phyloP scores from a whole-genome alignment of 2,797 vertebrate genomes.

The Phataginus tricuspis region DNA sequence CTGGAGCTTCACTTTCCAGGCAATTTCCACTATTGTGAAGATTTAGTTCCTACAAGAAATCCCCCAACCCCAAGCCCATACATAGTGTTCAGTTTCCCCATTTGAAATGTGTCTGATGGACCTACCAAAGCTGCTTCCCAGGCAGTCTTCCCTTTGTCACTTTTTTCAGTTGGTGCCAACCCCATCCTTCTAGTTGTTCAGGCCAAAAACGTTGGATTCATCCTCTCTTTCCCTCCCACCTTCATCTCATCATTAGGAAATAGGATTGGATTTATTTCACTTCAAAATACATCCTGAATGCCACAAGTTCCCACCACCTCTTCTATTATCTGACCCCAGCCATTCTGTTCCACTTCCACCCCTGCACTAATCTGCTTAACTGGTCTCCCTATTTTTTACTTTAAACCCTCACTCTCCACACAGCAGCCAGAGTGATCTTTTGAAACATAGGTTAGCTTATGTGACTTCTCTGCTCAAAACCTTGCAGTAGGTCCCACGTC shows the following conservation, averaged over 20 bases:
- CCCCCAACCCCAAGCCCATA: not conserved
- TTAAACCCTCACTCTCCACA: not conserved
- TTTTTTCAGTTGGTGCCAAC: not conserved
- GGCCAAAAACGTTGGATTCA: not conserved
- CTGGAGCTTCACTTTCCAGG: not conserved
- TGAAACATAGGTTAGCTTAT: not conserved
- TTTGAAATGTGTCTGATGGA: not conserved
- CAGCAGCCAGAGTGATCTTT: not conserved
- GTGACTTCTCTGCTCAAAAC: not conserved
- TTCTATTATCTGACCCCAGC: no score
- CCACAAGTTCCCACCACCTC: not conserved
- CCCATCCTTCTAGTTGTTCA: not conserved
- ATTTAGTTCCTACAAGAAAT: not conserved
- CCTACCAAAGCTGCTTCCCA: not conserved
- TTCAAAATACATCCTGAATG: not conserved
- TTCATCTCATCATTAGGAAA: not conserved
- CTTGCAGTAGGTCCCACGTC: not conserved
- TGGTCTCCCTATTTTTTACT: not conserved
- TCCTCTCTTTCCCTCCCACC: not conserved
- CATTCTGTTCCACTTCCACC: not conserved
- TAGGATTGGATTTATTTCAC: not conserved
- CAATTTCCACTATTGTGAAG: not conserved
- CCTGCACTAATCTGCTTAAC: no score
- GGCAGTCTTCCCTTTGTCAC: not conserved
- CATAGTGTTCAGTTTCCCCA: not conserved